phyloP scores from a whole-genome alignment of 1,140 invertebrate genomes.

The Euglossa dilemma region DNA sequence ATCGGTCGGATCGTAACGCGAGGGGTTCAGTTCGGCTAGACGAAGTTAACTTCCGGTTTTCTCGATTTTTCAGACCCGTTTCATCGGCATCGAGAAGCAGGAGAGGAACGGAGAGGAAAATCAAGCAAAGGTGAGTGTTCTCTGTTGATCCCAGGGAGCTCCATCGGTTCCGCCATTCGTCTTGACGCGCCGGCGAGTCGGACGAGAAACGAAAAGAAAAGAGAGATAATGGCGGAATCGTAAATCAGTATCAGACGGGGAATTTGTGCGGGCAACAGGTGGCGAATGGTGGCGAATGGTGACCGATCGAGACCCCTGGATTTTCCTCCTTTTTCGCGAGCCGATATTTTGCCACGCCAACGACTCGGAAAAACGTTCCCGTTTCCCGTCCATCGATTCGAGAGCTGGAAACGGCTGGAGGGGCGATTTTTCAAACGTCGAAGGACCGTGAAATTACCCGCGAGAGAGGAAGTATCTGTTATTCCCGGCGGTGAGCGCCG shows the following conservation, averaged over 20 bases:
- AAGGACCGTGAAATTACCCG: too few species aligned
- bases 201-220: not conserved
- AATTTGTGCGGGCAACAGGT: constrained; percentile 64
- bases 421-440: too few species aligned
- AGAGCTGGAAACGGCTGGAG: not conserved
- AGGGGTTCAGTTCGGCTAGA: too few species aligned
- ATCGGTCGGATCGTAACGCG: too few species aligned
- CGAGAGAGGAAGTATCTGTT: not conserved
- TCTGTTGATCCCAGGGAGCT: not conserved
- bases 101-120: constrained; percentile 69
- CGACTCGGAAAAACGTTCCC: constrained; percentile 39
- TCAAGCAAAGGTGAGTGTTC: constrained; percentile 73
- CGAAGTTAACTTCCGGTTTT: constrained; percentile 21
- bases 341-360: constrained; percentile 36
- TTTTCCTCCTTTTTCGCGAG: constrained; percentile 3
- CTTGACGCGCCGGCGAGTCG: not conserved
- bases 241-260: constrained; percentile 46
- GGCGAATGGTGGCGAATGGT: constrained; percentile 63
- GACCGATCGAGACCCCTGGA: constrained; percentile 47
- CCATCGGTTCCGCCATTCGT: constrained; percentile 41
- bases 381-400: not conserved
- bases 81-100: constrained; percentile 66
- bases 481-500: too few species aligned
- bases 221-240: constrained; percentile 13
- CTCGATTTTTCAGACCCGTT: constrained; percentile 70